Base-by-base conservation (phyloP, 2,113 vertebrate species). In the Cavia aperea region DNA sequence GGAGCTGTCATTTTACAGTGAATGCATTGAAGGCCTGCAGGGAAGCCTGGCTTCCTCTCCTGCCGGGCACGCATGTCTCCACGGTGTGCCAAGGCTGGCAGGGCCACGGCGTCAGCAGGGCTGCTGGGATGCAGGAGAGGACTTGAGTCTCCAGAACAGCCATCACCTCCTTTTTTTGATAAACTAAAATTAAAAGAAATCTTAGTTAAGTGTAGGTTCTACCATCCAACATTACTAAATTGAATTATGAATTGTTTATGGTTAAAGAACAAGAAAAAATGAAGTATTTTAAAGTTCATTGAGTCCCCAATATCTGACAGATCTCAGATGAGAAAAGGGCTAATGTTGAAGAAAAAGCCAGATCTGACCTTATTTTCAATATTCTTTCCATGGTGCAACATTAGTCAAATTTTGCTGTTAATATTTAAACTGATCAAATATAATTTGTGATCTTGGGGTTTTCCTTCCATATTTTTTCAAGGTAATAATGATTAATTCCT, bases 171-270 rank as follows among this genome's bases (percentile, higher is more conserved):
- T 88, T 11, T 73, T 90, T 56, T 83, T 75, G 86, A 65, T 85
- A 16, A 92, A 86, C 60, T 78, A 70, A 92, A 92, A 86, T 36
- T 51, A 75, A 82, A 95, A 81, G 68, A 93, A 82, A 75, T 86
- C 5, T 23, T 90, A 89, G 65, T 83, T 94, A 43, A 82, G 31
- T 88, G 88, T 68, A 39, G 2, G 39, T 79, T 90, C 72, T 83
- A 77, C 46, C 10, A 89, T 78, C 92, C 87, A 77, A 39, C 91
- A 8, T 81, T 62, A 82, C 58, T 88, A 90, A 88, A 86, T 82
- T 85, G 49, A 93, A 46, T 81, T 72, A 6, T n/a, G 6, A 94
- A 83, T 87, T 81, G 14, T 24, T 93, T 60, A 73, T 23, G 51
- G 73, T 36, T 94, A 68, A 43, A 79, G 46, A 88, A 82, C 29